phyloP scores from a whole-genome alignment of 2,113 vertebrate species.

The Chloroceryle aenea region DNA sequence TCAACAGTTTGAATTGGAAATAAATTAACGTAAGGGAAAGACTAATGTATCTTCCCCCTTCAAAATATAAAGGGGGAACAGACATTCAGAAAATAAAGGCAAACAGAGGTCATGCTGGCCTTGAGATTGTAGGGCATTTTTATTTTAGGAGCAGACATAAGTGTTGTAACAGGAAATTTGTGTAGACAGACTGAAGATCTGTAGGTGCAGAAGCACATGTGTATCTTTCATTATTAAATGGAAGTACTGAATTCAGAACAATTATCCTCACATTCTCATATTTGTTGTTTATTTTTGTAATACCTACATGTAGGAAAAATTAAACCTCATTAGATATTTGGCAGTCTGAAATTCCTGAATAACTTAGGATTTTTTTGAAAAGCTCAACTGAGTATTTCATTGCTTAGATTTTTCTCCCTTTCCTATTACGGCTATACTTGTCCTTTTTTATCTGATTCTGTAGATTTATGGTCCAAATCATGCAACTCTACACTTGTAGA shows the following conservation, averaged over 20 bases:
- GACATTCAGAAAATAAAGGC: background rate
- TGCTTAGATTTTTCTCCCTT: background rate
- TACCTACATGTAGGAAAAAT: background rate
- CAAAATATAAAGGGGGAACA: background rate
- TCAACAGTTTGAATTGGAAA: background rate
- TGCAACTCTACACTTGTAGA: background rate
- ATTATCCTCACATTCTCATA: background rate
- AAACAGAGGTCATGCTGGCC: background rate
- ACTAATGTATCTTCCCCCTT: background rate
- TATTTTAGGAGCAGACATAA: background rate
- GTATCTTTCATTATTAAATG: fast-evolving
- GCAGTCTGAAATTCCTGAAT: background rate
- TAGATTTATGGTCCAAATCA: background rate
- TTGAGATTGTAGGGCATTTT: background rate
- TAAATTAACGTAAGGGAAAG: background rate
- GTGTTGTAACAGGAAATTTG: fast-evolving
- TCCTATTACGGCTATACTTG: background rate
- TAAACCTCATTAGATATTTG: background rate
- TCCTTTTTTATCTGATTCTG: background rate
- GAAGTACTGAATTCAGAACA: background rate
- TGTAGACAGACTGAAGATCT: background rate
- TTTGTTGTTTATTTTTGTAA: background rate
- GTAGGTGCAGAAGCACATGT: background rate
- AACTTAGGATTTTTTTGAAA: background rate
- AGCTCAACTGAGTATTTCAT: background rate